Evolutionary conservation across 2,113 vertebrate species (phyloP).

Genomic region (Monopterus albus): DNA sequence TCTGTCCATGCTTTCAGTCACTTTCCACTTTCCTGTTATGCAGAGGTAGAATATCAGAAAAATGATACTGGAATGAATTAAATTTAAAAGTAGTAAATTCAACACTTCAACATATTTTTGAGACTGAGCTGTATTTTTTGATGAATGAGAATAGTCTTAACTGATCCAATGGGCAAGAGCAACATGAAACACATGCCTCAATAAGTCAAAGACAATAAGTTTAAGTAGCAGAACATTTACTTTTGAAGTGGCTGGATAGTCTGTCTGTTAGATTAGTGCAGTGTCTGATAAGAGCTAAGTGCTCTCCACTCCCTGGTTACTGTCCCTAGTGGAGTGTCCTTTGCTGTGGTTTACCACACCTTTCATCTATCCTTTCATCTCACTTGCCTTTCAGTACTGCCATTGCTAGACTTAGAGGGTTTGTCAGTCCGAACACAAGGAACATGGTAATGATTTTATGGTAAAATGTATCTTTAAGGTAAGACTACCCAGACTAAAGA

Average conservation of each 20-base stretch:
- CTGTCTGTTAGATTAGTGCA: conserved; percentile 41
- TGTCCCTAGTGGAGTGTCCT: conserved; percentile 56
- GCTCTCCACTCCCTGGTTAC: conserved; percentile 56
- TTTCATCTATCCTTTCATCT: conserved; percentile 72
- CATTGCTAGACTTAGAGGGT: conserved; percentile 14
- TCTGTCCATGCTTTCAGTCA: background rate
- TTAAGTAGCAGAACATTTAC: conserved; percentile 24
- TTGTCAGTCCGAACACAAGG: accelerated
- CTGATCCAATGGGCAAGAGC: background rate
- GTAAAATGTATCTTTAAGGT: background rate
- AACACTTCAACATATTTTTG: too few relatives aligned
- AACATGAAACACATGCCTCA: background rate
- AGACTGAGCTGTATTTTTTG: too few relatives aligned
- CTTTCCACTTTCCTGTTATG: background rate
- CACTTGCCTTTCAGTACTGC: conserved; percentile 42
- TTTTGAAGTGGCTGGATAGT: conserved; percentile 28
- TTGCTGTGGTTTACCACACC: conserved; percentile 63
- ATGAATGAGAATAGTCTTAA: too few relatives aligned
- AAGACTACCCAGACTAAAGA: background rate
- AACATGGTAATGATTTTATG: background rate
- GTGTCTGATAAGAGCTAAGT: conserved; percentile 60
- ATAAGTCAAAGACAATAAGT: conserved; percentile 33
- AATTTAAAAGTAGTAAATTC: too few relatives aligned
- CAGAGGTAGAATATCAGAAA: background rate
- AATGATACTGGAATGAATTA: too few relatives aligned